Percentiles rank a stretch among this genome's conserved stretches.
phyloP scores from a whole-genome alignment of 2,113 vertebrate genomes.

The Cebidichthys violaceus region DNA sequence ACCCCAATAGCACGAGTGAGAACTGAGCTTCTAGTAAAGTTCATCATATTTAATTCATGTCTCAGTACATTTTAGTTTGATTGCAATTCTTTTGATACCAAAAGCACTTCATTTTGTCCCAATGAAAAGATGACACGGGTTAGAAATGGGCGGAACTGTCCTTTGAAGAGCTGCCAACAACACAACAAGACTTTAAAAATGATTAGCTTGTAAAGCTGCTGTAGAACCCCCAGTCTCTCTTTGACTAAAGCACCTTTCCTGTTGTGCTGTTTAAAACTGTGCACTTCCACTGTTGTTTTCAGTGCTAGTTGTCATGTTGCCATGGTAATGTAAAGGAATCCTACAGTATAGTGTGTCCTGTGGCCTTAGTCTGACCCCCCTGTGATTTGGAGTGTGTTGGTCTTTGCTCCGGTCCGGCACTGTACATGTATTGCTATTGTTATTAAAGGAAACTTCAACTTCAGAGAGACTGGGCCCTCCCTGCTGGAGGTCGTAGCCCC shows the following conservation, averaged over 20 bases:
- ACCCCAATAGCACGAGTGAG: no score
- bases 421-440: slow-evolving; percentile 20
- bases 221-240: slow-evolving; percentile 3
- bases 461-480: slow-evolving; percentile 23
- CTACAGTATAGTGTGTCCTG: slow-evolving; percentile 6
- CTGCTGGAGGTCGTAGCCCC: slow-evolving; percentile 26
- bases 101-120: background rate
- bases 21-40: background rate
- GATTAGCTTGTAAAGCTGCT: background rate
- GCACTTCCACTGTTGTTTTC: background rate
- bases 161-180: slow-evolving; percentile 13
- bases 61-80: background rate
- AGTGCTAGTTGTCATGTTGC: background rate
- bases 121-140: background rate
- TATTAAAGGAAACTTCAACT: slow-evolving; percentile 29
- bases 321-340: slow-evolving; percentile 1
- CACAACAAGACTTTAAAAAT: background rate
- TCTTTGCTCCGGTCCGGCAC: slow-evolving; percentile 22
- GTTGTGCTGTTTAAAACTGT: slow-evolving; percentile 5
- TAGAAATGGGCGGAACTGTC: slow-evolving; percentile 21
- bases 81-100: background rate
- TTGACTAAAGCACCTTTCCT: background rate
- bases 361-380: background rate
- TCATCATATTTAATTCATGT: background rate
- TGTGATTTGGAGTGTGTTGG: slow-evolving; percentile 13